Conservation (phyloP, 2,797 vertebrate species). For the Chaunax sp. region DNA sequence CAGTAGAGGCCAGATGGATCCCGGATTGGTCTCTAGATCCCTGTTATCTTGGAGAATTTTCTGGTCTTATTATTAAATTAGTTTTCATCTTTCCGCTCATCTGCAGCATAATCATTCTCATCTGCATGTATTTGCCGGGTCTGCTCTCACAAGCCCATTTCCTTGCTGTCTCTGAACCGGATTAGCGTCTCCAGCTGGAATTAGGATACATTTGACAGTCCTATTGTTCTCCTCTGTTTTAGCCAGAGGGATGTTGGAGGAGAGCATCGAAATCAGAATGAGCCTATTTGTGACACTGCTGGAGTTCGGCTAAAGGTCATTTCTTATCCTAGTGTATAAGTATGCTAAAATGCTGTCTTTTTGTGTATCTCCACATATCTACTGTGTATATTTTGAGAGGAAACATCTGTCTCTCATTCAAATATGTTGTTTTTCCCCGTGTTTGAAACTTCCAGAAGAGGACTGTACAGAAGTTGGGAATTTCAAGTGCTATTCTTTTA, state of each 20-base stretch:
- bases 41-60: constrained; percentile 77
- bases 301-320: constrained; percentile 67
- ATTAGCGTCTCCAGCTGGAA: constrained; percentile 78
- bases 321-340: constrained; percentile 37
- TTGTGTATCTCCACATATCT: constrained; percentile 20
- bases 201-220: constrained; percentile 71
- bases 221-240: constrained; percentile 66
- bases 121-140: constrained; percentile 75
- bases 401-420: constrained; percentile 36
- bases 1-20: constrained; percentile 72
- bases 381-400: constrained; percentile 17
- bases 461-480: constrained; percentile 8
- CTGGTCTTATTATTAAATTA: constrained; percentile 82
- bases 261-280: constrained; percentile 57
- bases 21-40: constrained; percentile 73
- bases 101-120: constrained; percentile 78
- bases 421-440: constrained; percentile 31
- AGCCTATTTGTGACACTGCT: constrained; percentile 53
- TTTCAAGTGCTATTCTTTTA: constrained; percentile 51
- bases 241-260: constrained; percentile 52
- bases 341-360: constrained; percentile 30
- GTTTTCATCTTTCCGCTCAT: constrained; percentile 78
- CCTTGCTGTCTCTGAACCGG: constrained; percentile 75
- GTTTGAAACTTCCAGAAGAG: constrained; percentile 44
- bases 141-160: constrained; percentile 77